Evolutionary conservation across 2,888 invertebrate genomes (phyloP).

Genomic region (Lepidochrysops patricia): DNA sequence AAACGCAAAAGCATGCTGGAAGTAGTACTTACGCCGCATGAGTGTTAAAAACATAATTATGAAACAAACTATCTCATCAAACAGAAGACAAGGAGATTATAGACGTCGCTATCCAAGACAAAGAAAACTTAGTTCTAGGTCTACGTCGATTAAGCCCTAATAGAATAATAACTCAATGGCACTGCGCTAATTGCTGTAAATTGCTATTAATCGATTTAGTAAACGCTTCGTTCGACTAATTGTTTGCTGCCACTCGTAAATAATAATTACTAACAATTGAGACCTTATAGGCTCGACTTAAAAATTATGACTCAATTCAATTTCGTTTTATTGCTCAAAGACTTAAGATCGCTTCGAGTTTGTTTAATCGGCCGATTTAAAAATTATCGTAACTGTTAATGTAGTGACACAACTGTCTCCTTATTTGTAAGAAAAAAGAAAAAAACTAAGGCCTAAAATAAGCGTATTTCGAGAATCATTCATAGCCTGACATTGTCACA

Average conservation of each 20-base stretch:
- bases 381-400: too few relatives aligned
- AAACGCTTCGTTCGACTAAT: slow-evolving; percentile 7
- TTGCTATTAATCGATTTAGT: slow-evolving; percentile 12
- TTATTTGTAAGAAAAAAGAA: too few relatives aligned
- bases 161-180: slow-evolving; percentile 10
- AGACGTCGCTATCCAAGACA: not conserved
- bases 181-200: slow-evolving; percentile 5
- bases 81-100: not conserved
- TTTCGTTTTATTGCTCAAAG: not conserved
- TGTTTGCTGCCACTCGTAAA: slow-evolving; percentile 6
- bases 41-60: too few relatives aligned
- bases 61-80: too few relatives aligned
- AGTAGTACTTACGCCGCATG: too few relatives aligned
- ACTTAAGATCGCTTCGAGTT: not conserved
- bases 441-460: too few relatives aligned
- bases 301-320: slow-evolving; percentile 1
- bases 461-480: too few relatives aligned
- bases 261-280: slow-evolving; percentile 9
- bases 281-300: not conserved
- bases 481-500: too few relatives aligned
- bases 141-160: not conserved
- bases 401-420: too few relatives aligned
- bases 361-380: too few relatives aligned
- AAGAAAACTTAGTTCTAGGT: not conserved
- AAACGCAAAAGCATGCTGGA: too few relatives aligned